Conservation (phyloP, 2,113 vertebrate genomes). For the Anser cygnoides region DNA sequence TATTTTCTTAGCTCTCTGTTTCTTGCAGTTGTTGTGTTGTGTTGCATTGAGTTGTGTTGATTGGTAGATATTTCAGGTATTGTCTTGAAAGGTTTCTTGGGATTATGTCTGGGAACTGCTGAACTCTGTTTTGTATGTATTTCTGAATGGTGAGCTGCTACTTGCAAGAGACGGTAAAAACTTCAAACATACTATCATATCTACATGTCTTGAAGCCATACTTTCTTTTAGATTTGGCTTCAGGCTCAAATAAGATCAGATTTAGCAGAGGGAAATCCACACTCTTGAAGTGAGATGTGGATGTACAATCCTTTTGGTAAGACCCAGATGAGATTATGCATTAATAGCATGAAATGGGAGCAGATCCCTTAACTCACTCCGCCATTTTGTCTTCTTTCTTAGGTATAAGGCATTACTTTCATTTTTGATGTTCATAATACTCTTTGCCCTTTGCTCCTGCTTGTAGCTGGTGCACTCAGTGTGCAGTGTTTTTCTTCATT, state of each 20-base stretch:
- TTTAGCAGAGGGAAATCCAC: not conserved
- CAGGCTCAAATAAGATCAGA: too few relatives aligned
- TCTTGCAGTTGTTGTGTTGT: not conserved
- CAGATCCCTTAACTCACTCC: not conserved
- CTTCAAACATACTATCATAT: not conserved
- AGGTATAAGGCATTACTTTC: not conserved
- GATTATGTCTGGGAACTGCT: not conserved
- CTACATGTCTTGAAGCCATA: not conserved
- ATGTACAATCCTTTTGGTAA: not conserved
- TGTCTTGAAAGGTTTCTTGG: not conserved
- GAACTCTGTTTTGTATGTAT: not conserved
- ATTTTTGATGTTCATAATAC: not conserved
- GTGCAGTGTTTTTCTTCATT: accelerated
- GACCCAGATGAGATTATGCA: not conserved
- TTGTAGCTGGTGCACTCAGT: not conserved
- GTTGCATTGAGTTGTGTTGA: too few relatives aligned
- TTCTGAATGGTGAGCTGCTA: not conserved
- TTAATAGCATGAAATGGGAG: accelerated
- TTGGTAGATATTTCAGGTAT: not conserved
- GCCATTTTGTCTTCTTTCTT: not conserved
- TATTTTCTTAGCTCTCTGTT: not conserved
- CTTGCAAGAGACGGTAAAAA: not conserved
- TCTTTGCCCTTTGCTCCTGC: not conserved
- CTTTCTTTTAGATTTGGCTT: not conserved
- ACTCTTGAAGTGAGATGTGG: not conserved